Evolutionary conservation across 1,140 invertebrate species (phyloP).

Genomic region (Proctacanthus coquilletti): DNA sequence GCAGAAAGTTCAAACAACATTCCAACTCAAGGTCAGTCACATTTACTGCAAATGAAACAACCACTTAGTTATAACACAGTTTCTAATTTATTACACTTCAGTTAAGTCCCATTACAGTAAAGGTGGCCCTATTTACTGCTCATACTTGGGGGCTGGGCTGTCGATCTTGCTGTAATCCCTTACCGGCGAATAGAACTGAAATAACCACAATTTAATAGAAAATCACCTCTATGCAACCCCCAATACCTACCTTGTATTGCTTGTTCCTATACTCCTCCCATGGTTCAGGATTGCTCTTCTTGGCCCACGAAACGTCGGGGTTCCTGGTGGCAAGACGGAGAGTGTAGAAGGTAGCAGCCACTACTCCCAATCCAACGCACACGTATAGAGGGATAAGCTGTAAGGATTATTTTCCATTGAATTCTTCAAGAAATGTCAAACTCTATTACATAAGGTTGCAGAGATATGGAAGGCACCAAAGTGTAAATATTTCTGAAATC

Average conservation of each 20-base stretch:
- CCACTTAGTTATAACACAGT: not conserved
- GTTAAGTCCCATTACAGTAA: not conserved
- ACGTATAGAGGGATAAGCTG: constrained; percentile 65
- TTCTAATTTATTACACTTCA: not conserved
- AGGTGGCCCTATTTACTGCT: constrained; percentile 12
- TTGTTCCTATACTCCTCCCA: constrained; percentile 63
- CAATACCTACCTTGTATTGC: constrained; percentile 56
- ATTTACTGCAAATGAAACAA: too few relatives aligned
- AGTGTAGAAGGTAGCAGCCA: constrained; percentile 44
- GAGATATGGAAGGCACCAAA: constrained; percentile 2
- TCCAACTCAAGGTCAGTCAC: not conserved
- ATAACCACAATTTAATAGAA: constrained; percentile 19
- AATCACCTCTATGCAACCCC: too few relatives aligned
- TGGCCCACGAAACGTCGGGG: constrained; percentile 68
- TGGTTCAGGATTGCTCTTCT: constrained; percentile 53
- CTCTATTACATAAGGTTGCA: constrained; percentile 4
- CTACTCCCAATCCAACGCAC: constrained; percentile 46
- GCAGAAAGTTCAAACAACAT: not conserved
- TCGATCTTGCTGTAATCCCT: constrained; percentile 44
- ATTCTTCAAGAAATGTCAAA: constrained; percentile 4
- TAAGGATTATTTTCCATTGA: constrained; percentile 10
- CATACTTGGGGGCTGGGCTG: constrained; percentile 47
- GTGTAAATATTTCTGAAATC: constrained; percentile 6
- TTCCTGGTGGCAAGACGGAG: constrained; percentile 49
- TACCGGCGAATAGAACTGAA: constrained; percentile 49